A percentile compares a stretch with the other conserved stretches of the same genome.
Evolutionary conservation across 2,888 invertebrate species (phyloP).

Genomic region (Dione juno): DNA sequence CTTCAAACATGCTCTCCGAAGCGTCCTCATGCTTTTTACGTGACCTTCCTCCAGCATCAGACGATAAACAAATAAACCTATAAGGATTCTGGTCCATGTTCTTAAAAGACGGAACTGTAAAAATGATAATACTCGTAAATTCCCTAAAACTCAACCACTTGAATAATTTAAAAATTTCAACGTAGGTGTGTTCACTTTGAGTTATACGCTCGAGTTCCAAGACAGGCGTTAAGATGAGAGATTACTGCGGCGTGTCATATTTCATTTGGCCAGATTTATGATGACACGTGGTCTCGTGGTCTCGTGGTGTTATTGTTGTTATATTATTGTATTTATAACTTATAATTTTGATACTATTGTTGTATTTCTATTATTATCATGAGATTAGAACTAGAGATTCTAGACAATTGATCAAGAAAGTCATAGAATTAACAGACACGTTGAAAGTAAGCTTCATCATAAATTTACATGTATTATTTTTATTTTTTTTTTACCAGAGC

Average conservation of each 20-base stretch:
- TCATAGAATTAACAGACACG: no score
- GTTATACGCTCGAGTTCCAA: constrained; percentile 56
- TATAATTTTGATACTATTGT: no score
- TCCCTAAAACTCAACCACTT: not conserved
- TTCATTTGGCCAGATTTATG: constrained; percentile 63
- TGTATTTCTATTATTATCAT: no score
- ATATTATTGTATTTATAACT: constrained; percentile 28
- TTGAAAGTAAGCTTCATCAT: no score
- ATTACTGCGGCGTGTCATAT: constrained; percentile 61
- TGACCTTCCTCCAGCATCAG: not conserved
- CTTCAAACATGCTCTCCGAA: no score
- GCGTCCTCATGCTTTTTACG: no score
- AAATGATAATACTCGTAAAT: not conserved
- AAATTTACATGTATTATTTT: no score
- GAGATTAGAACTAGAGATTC: no score
- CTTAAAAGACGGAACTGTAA: not conserved
- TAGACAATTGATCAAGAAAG: no score
- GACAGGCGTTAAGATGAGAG: constrained; percentile 68
- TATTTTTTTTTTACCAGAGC: no score
- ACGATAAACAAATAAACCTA: not conserved
- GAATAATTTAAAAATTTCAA: constrained; percentile 16
- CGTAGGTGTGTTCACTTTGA: constrained; percentile 29
- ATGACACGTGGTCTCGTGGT: constrained; percentile 39
- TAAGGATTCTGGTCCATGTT: no score
- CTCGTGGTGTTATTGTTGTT: constrained; percentile 37